These are phyloP conservation scores for Sinonovacula constricta DNA, from an alignment of 1,140 invertebrate species.

Conservation along the genomic window DNA sequence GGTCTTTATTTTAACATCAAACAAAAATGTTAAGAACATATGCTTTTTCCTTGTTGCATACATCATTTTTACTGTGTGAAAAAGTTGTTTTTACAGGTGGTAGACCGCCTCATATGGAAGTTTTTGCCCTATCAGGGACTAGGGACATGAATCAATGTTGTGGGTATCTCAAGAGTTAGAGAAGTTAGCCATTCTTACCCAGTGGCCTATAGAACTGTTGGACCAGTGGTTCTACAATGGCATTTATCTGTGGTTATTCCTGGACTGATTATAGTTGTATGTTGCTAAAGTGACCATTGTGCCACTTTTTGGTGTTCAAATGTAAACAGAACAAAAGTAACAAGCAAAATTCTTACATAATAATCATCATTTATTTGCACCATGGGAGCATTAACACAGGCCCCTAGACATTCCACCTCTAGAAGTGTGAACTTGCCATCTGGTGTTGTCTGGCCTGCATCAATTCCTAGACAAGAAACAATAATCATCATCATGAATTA, in stretches of 20 bases:
- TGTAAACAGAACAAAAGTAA: too few relatives aligned
- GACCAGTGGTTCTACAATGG: neutral
- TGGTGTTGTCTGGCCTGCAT: slow-evolving; percentile 92
- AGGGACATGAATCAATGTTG: too few relatives aligned
- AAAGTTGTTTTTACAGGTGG: neutral
- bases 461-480: too few relatives aligned
- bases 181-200: neutral
- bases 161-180: neutral
- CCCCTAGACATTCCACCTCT: slow-evolving; percentile 99
- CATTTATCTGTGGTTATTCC: neutral
- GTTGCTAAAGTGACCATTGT: too few relatives aligned
- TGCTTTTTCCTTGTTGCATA: too few relatives aligned
- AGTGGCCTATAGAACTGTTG: neutral
- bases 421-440: slow-evolving; percentile 96
- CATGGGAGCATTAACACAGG: slow-evolving; percentile 99
- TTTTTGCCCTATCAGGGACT: too few relatives aligned
- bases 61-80: neutral
- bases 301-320: too few relatives aligned
- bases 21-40: too few relatives aligned
- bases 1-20: too few relatives aligned
- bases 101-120: neutral
- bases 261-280: neutral
- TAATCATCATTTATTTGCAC: slow-evolving; percentile 98
- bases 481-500: too few relatives aligned
- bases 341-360: slow-evolving; percentile 89